These are phyloP conservation scores for Drosophila repleta DNA, from an alignment of 1,140 invertebrate genomes.

Conservation along the genomic window DNA sequence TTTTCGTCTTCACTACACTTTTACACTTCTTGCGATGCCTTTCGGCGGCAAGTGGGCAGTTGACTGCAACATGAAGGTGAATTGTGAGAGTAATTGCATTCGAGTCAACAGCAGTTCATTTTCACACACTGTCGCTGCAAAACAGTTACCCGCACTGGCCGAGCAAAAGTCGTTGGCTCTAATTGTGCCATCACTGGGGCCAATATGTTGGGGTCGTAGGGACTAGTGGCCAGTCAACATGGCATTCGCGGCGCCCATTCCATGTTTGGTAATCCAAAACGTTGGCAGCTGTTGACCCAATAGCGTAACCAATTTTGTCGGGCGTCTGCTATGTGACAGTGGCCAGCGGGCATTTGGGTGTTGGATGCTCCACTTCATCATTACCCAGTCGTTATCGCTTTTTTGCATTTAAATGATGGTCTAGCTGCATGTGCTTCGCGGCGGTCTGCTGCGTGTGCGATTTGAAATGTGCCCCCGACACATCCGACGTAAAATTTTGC, in stretches of 20 bases:
- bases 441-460: slow-evolving; percentile 15
- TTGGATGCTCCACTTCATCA: slow-evolving; percentile 63
- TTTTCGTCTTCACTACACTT: too few relatives aligned
- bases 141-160: not conserved
- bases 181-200: slow-evolving; percentile 24
- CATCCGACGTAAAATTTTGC: slow-evolving; percentile 39
- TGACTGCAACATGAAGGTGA: slow-evolving; percentile 21
- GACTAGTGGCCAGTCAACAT: slow-evolving; percentile 14
- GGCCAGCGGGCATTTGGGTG: slow-evolving; percentile 36
- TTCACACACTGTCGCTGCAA: slow-evolving; percentile 49
- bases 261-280: slow-evolving; percentile 28
- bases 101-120: slow-evolving; percentile 48
- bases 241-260: slow-evolving; percentile 10
- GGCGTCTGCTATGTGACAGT: slow-evolving; percentile 56
- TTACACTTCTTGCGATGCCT: not conserved
- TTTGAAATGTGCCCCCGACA: slow-evolving; percentile 69
- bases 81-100: slow-evolving; percentile 40
- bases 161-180: not conserved
- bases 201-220: slow-evolving; percentile 55
- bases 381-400: slow-evolving; percentile 78
- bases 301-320: slow-evolving; percentile 75
- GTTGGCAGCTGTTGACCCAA: slow-evolving; percentile 74
- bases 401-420: slow-evolving; percentile 76
- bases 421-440: not conserved
- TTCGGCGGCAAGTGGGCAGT: not conserved